Evolutionary conservation across 2,888 invertebrate genomes (phyloP), one percentile per base, ranked within the genome.

Genomic region (Nematopogon swammerdamellus): DNA sequence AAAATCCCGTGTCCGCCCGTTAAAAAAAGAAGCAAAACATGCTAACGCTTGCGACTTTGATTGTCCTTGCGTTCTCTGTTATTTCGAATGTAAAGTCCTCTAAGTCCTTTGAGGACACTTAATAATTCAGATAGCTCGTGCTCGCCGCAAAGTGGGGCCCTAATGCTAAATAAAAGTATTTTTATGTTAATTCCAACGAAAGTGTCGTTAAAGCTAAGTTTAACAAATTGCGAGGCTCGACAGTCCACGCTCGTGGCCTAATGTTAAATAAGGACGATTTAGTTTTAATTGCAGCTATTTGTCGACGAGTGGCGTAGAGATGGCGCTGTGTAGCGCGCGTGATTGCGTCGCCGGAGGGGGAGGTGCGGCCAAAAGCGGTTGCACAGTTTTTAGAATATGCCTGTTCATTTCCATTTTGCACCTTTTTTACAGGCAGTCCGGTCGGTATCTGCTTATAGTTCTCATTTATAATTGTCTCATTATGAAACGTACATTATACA

Each of bases 271-370:
- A 70, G 64, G 63, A 65, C 66, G 64, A 68, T 67, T 63, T 65
- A 64, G 63, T 63, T 64, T 67, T 68, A 69, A 70, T 68, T 66
- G 62, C 62, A 49, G 61, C 64, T 61, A 64, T 69, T 70, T 68
- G 65, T 68, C 62, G 56, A 53, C 52, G 52, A 50, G 49, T 53
- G 57, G 57, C 53, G 59, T 57, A n/a, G n/a, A n/a, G n/a, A n/a
- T n/a, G n/a, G n/a, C n/a, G n/a, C n/a, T n/a, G n/a, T n/a, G n/a
- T n/a, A n/a, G n/a, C 60, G 64, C 63, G 59, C 36, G 36, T 36
- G 61, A 65, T 63, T 63, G 57, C 55, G 58, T 56, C 54, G 55
- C 49, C 56, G 54, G 57, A 58, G 57, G 59, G 55, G 57, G 25
- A 25, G 25, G 25, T n/a, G 25, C 25, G 25, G n/a, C n/a, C n/a